Percentiles rank a stretch among this genome's conserved stretches.
These are phyloP conservation scores for Anoplius nigerrimus DNA, from an alignment of 2,888 invertebrate genomes.

Conservation along the genomic window DNA sequence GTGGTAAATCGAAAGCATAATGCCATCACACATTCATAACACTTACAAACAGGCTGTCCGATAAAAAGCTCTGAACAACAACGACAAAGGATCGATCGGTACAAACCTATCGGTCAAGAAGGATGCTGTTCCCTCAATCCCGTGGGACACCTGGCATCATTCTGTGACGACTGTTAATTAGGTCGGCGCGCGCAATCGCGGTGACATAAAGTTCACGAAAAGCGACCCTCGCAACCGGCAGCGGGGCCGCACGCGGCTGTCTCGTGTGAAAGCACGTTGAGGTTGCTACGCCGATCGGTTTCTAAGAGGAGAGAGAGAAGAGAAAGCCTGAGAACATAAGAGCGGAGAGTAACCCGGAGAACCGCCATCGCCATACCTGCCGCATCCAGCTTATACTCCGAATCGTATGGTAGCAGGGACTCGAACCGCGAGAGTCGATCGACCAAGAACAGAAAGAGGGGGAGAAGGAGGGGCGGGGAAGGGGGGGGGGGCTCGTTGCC, in stretches of 20 bases:
- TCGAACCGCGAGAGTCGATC: constrained; percentile 39
- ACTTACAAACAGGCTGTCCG: too few species aligned
- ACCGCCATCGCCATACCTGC: constrained; percentile 49
- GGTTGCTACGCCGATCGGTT: constrained; percentile 63
- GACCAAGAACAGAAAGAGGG: too few species aligned
- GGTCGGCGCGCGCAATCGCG: neutral
- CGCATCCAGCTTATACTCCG: constrained; percentile 60
- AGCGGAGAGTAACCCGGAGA: constrained; percentile 51
- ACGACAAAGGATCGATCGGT: too few species aligned
- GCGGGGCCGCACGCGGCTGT: constrained; percentile 21
- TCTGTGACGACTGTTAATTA: too few species aligned
- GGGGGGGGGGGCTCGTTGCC: neutral
- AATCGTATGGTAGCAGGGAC: constrained; percentile 40
- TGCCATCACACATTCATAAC: too few species aligned
- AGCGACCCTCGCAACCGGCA: constrained; percentile 29
- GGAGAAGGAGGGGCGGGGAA: too few species aligned
- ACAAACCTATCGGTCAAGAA: too few species aligned
- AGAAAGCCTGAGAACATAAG: constrained; percentile 74
- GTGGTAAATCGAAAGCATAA: too few species aligned
- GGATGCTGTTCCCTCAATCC: too few species aligned
- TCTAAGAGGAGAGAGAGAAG: constrained; percentile 73
- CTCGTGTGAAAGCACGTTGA: constrained; percentile 70
- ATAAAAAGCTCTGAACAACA: too few species aligned
- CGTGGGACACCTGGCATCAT: too few species aligned
- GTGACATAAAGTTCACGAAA: neutral